A percentile compares a stretch with the other conserved stretches of the same genome.
Conservation (phyloP, 2,888 invertebrate species). For the Epicampocera succincta region DNA sequence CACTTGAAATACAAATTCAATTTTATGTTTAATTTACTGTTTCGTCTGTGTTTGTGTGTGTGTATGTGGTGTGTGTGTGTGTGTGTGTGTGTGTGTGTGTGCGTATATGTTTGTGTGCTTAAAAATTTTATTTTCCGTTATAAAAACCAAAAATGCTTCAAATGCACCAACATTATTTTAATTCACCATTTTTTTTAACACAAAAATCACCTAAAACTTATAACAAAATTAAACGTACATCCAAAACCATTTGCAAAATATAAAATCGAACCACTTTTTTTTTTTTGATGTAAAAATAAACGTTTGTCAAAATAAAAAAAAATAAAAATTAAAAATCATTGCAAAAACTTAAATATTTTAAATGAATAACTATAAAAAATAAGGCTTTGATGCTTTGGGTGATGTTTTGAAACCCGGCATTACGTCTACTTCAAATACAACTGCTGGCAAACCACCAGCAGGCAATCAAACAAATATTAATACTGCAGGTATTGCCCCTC, state of each 20-base stretch:
- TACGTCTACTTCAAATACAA: slow-evolving; percentile 73
- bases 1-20: slow-evolving; percentile 5
- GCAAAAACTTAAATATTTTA: slow-evolving; percentile 7
- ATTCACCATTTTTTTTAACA: slow-evolving; percentile 61
- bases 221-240: slow-evolving; percentile 30
- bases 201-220: slow-evolving; percentile 42
- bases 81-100: background rate
- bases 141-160: slow-evolving; percentile 31
- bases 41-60: slow-evolving; percentile 16
- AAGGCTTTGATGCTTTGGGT: slow-evolving; percentile 88
- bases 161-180: slow-evolving; percentile 52
- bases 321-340: too few relatives aligned
- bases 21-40: slow-evolving; percentile 28
- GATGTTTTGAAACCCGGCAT: slow-evolving; percentile 86
- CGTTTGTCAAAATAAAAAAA: slow-evolving; percentile 65
- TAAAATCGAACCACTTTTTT: slow-evolving; percentile 27
- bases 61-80: slow-evolving; percentile 10
- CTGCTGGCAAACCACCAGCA: slow-evolving; percentile 70
- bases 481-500: slow-evolving; percentile 78
- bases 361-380: slow-evolving; percentile 45
- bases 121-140: slow-evolving; percentile 9
- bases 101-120: background rate
- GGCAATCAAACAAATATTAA: slow-evolving; percentile 80
- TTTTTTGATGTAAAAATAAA: slow-evolving; percentile 65
- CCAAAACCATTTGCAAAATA: slow-evolving; percentile 15